These are phyloP conservation scores for Theonella swinhoei DNA, from an alignment of 37 sponge, comb jelly and placozoan species.

Conservation along the genomic window DNA sequence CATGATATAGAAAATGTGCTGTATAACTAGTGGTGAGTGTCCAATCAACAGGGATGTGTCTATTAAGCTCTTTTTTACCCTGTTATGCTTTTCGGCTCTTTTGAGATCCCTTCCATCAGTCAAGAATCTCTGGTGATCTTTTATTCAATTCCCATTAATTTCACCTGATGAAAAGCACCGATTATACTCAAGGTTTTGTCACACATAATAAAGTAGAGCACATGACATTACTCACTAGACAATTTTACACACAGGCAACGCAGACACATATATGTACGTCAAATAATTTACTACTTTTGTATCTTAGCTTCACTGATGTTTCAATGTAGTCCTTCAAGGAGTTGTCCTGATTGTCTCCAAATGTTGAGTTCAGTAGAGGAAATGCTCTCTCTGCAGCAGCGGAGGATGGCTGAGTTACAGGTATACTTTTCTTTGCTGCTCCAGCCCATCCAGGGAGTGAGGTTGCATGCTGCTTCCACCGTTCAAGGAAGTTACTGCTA, in stretches of 20 bases:
- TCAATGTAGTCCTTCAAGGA: conserved; percentile 15
- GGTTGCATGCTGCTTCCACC: neutral
- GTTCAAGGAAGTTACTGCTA: neutral
- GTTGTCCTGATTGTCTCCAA: neutral
- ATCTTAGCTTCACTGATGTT: conserved; percentile 10
- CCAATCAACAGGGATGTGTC: too few species aligned
- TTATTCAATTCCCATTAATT: neutral
- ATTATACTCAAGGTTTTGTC: neutral
- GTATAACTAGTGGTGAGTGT: too few species aligned
- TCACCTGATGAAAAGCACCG: neutral
- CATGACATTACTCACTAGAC: too few species aligned
- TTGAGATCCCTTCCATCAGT: too few species aligned
- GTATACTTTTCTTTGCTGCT: conserved; percentile 17
- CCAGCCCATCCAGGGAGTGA: conserved; percentile 10
- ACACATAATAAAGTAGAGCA: neutral
- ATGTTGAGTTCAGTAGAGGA: conserved; percentile 9
- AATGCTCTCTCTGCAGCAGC: conserved; percentile 14
- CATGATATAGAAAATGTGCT: too few species aligned
- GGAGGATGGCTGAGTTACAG: conserved; percentile 26
- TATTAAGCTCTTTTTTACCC: too few species aligned
- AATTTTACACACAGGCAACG: too few species aligned
- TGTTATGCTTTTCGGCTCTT: too few species aligned
- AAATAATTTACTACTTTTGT: neutral
- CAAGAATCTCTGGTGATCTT: too few species aligned
- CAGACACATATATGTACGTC: neutral